A percentile compares a stretch with the other conserved stretches of the same genome.
Conservation (phyloP, 92 coral and sea anemone species). For the Phenganax marumi region DNA sequence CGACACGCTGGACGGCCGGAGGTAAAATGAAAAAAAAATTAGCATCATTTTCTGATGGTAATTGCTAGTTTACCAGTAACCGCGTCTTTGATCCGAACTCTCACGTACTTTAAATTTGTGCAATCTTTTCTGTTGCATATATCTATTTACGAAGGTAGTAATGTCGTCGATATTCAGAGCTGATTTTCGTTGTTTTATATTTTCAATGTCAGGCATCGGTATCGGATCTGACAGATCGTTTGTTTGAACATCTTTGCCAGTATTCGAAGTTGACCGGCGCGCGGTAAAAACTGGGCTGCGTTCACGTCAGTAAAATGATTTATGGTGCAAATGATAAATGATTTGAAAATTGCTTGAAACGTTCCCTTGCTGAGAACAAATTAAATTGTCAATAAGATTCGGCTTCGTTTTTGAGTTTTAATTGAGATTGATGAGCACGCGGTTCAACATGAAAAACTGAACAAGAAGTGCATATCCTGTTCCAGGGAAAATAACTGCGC, state of each 20-base stretch:
- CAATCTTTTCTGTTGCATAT: too few species aligned
- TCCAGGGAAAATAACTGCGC: neutral
- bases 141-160: too few species aligned
- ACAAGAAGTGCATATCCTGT: neutral
- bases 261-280: neutral
- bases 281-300: conserved; percentile 1
- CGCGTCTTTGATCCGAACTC: too few species aligned
- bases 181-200: too few species aligned
- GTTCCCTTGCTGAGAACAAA: conserved; percentile 47
- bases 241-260: conserved; percentile 14
- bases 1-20: too few species aligned
- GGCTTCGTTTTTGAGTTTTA: conserved; percentile 34
- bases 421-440: conserved; percentile 41
- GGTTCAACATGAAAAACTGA: neutral
- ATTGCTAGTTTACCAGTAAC: too few species aligned
- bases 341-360: conserved; percentile 43
- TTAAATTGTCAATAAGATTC: conserved; percentile 41
- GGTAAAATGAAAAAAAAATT: too few species aligned
- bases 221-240: conserved; percentile 34
- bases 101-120: too few species aligned
- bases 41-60: too few species aligned
- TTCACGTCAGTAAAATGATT: conserved; percentile 9
- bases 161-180: too few species aligned
- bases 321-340: conserved; percentile 37
- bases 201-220: neutral